Conservation (phyloP, 2,113 vertebrate genomes). For the Eulemur macaco region DNA sequence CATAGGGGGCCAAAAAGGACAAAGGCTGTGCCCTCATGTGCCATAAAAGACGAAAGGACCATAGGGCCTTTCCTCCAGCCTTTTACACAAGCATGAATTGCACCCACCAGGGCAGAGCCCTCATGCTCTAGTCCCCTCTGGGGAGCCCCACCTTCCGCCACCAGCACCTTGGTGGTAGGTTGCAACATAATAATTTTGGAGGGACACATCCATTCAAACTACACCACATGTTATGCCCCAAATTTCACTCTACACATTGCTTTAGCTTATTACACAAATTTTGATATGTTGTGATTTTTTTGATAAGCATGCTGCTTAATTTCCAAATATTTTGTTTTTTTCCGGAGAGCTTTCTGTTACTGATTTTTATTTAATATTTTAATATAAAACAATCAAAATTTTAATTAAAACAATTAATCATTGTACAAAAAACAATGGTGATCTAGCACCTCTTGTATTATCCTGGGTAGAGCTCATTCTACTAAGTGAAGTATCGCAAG, state of each 20-base stretch:
- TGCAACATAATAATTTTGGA: neutral
- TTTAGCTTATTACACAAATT: neutral
- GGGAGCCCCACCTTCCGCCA: neutral
- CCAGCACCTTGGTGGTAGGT: neutral
- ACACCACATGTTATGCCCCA: no score
- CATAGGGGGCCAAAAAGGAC: no score
- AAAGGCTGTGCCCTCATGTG: no score
- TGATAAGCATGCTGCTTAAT: neutral
- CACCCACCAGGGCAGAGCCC: no score
- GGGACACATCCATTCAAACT: neutral
- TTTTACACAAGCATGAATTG: no score
- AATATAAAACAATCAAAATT: neutral
- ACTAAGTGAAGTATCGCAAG: no score
- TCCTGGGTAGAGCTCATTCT: no score
- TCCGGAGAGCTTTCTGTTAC: neutral
- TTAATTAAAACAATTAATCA: neutral
- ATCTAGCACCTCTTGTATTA: no score
- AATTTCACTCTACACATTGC: neutral
- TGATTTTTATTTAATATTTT: neutral
- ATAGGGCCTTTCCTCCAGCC: no score
- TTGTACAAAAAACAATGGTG: no score
- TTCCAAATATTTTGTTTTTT: neutral
- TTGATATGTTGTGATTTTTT: neutral
- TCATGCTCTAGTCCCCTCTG: neutral
- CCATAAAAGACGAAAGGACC: neutral